A percentile compares a stretch with the other conserved stretches of the same genome.
These are phyloP conservation scores for Camponotus fellah DNA, from an alignment of 2,888 invertebrate species.

Conservation along the genomic window DNA sequence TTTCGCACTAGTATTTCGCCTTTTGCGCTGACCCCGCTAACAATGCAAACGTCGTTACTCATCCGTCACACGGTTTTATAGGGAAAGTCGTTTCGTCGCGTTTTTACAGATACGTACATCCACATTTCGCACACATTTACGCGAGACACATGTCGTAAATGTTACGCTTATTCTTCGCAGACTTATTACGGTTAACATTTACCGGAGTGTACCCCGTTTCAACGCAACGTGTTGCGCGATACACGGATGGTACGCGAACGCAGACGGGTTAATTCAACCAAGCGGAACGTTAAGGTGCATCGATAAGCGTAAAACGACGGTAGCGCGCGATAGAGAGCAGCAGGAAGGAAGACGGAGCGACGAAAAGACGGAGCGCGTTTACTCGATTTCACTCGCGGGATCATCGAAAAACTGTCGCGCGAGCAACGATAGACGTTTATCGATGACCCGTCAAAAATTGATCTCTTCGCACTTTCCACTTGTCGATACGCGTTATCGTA, in stretches of 20 bases:
- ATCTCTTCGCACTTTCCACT: conserved; percentile 71
- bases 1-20: conserved; percentile 11
- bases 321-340: not conserved
- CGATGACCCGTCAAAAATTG: conserved; percentile 73
- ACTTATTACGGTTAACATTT: conserved; percentile 35
- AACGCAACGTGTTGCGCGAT: conserved; percentile 29
- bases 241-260: not conserved
- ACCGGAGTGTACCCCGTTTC: not conserved
- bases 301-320: conserved; percentile 17
- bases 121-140: conserved; percentile 11
- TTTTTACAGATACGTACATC: not conserved
- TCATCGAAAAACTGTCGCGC: conserved; percentile 66
- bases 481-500: conserved; percentile 69
- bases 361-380: conserved; percentile 35
- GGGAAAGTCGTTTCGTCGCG: conserved; percentile 12
- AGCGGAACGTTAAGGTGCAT: conserved; percentile 30
- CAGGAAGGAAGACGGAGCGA: not conserved
- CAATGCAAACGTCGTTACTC: conserved; percentile 43
- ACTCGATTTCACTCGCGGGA: conserved; percentile 50
- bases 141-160: not conserved
- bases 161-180: conserved; percentile 9
- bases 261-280: conserved; percentile 30
- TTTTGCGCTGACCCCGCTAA: conserved; percentile 8
- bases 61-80: conserved; percentile 29
- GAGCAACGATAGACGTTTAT: conserved; percentile 64